A percentile compares a stretch with the other conserved stretches of the same genome.
Evolutionary conservation across 2,888 invertebrate genomes (phyloP).

Genomic region (Caenorhabditis uteleia): DNA sequence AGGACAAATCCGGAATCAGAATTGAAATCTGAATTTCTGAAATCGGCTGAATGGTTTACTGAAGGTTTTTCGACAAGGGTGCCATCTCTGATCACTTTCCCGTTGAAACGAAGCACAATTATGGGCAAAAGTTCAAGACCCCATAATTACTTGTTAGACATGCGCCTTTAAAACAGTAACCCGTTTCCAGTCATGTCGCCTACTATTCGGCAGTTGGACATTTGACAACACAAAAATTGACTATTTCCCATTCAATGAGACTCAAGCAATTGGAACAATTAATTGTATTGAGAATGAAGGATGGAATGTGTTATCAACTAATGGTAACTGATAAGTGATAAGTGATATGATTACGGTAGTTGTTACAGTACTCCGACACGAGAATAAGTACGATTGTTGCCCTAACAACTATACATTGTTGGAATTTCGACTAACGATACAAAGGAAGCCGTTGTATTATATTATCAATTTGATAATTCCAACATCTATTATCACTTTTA

Average conservation of each 20-base stretch:
- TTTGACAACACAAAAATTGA: slow-evolving; percentile 64
- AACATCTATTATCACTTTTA: slow-evolving; percentile 70
- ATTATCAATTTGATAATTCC: slow-evolving; percentile 58
- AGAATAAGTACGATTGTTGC: slow-evolving; percentile 61
- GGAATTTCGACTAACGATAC: slow-evolving; percentile 45
- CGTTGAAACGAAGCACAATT: background rate
- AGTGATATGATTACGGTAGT: background rate
- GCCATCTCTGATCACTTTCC: too few relatives aligned
- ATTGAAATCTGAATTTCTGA: too few relatives aligned
- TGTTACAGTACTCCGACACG: slow-evolving; percentile 48
- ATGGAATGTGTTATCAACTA: slow-evolving; percentile 59
- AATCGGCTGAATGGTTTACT: too few relatives aligned
- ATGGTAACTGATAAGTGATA: slow-evolving; percentile 29
- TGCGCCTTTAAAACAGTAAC: background rate
- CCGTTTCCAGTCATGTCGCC: slow-evolving; percentile 45
- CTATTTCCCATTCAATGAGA: slow-evolving; percentile 54
- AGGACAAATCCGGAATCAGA: too few relatives aligned
- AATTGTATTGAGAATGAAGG: slow-evolving; percentile 66
- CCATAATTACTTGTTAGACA: too few relatives aligned
- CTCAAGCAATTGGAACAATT: slow-evolving; percentile 53
- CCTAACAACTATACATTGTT: slow-evolving; percentile 61
- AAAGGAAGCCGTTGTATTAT: slow-evolving; percentile 60
- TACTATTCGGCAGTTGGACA: slow-evolving; percentile 62
- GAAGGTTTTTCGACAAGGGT: too few relatives aligned
- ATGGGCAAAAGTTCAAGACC: too few relatives aligned